phyloP scores from a whole-genome alignment of 37 sponge, comb jelly and placozoan species.

The Agelas oroides region DNA sequence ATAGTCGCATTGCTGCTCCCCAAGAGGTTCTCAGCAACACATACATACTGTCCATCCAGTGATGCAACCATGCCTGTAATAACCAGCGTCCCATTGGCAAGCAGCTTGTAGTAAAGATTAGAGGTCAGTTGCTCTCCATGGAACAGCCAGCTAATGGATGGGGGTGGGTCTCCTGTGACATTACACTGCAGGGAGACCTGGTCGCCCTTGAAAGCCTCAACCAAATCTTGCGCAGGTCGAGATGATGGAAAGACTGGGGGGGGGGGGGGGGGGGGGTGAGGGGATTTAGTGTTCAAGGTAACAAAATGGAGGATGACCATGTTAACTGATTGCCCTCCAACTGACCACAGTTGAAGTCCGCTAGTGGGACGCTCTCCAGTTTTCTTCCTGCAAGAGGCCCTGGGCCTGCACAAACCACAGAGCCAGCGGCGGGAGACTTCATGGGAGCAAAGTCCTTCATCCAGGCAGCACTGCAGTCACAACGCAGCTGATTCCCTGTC shows the following conservation, averaged over 20 bases:
- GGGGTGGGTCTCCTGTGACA: neutral
- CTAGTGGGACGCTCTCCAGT: neutral
- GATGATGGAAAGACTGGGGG: constrained; percentile 19
- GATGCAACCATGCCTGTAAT: constrained; percentile 18
- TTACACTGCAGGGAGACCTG: neutral
- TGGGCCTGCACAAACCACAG: neutral
- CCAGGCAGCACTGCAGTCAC: constrained; percentile 38
- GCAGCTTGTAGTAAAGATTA: neutral
- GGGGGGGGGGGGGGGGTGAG: constrained; percentile 12
- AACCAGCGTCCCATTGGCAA: constrained; percentile 33
- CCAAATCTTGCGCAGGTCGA: neutral
- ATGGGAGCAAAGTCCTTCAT: constrained; percentile 25
- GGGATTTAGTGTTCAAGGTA: neutral
- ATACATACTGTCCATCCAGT: constrained; percentile 36
- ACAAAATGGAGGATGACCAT: neutral
- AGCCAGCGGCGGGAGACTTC: neutral
- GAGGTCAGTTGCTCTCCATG: neutral
- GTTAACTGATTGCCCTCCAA: neutral
- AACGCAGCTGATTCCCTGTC: constrained; percentile 8
- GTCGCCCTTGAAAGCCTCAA: constrained; percentile 18
- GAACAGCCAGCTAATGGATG: constrained; percentile 14
- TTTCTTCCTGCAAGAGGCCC: neutral
- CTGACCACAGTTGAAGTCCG: constrained; percentile 2
- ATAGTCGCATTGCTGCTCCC: constrained; percentile 29
- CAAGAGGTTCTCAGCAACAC: constrained; percentile 37